Percentiles rank a stretch among this genome's conserved stretches.
phyloP scores from a whole-genome alignment of 2,888 invertebrate species.

The Griposia aprilina region DNA sequence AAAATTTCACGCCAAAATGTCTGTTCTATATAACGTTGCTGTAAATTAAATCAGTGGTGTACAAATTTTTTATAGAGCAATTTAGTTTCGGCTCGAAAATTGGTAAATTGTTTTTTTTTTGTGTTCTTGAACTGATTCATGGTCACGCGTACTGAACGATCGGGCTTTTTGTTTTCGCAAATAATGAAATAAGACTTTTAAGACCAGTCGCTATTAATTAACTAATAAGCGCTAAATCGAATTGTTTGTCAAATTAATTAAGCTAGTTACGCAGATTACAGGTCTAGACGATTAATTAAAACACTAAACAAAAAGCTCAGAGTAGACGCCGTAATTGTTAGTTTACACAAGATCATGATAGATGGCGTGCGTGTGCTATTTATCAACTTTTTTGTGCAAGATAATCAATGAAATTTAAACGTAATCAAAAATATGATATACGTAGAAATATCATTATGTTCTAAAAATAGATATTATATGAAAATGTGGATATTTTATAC shows the following conservation, averaged over 20 bases:
- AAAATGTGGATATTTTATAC: constrained; percentile 23
- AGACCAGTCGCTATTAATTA: constrained; percentile 1
- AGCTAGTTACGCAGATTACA: constrained; percentile 22
- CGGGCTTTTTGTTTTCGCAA: constrained; percentile 1
- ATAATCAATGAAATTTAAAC: constrained; percentile 28
- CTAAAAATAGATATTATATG: constrained; percentile 16
- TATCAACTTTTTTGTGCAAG: constrained; percentile 27
- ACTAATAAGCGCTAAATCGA: constrained; percentile 7
- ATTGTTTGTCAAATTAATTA: constrained; percentile 28
- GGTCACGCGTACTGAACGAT: constrained; percentile 24
- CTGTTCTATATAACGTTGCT: constrained; percentile 52
- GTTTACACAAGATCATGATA: constrained; percentile 37
- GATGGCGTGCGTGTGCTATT: constrained; percentile 32
- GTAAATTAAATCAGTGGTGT: constrained; percentile 61
- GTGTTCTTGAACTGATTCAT: constrained; percentile 39
- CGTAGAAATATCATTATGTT: neutral
- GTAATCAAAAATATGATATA: constrained; percentile 21
- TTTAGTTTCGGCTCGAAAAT: constrained; percentile 44
- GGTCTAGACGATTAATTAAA: constrained; percentile 52
- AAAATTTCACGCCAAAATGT: constrained; percentile 63
- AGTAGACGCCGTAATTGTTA: constrained; percentile 32
- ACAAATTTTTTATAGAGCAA: constrained; percentile 58
- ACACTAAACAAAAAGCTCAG: constrained; percentile 24
- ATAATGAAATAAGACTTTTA: neutral
- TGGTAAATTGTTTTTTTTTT: constrained; percentile 39